Conservation (phyloP, 2,113 vertebrate genomes). For the Conger conger region DNA sequence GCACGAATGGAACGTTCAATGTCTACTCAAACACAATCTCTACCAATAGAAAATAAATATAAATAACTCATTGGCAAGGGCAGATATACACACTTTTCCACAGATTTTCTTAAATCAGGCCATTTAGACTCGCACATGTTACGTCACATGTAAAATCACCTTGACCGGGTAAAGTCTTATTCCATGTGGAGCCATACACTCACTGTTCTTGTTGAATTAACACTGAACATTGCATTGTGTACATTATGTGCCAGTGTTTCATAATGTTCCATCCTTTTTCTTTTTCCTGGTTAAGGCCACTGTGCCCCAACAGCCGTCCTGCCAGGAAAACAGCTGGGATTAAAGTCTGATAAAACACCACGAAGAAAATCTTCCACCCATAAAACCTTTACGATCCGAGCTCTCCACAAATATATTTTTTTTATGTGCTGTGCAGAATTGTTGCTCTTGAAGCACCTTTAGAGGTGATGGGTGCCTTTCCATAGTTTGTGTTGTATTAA, state of each 20-base stretch:
- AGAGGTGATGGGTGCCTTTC: slow-evolving; percentile 63
- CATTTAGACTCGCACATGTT: too few species aligned
- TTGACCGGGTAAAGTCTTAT: too few species aligned
- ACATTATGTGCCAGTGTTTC: not conserved
- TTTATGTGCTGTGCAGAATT: slow-evolving; percentile 60
- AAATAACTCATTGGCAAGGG: too few species aligned
- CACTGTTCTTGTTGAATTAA: too few species aligned
- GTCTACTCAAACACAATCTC: too few species aligned
- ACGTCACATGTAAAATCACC: too few species aligned
- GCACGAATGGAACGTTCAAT: too few species aligned
- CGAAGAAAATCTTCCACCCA: slow-evolving; percentile 61
- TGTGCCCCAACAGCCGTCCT: not conserved
- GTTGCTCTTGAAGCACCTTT: slow-evolving; percentile 44
- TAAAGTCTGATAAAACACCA: slow-evolving; percentile 63
- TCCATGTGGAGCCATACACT: too few species aligned
- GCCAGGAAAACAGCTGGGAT: slow-evolving; percentile 42
- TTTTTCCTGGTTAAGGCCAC: not conserved
- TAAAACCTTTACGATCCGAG: slow-evolving; percentile 62
- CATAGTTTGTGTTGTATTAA: slow-evolving; percentile 59
- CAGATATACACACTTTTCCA: not conserved
- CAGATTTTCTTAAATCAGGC: not conserved
- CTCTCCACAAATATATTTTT: slow-evolving; percentile 60
- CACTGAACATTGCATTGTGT: not conserved
- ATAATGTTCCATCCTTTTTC: not conserved
- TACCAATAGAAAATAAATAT: too few species aligned